phyloP scores from a whole-genome alignment of 1,140 invertebrate species.

The Drosophila repletoides region DNA sequence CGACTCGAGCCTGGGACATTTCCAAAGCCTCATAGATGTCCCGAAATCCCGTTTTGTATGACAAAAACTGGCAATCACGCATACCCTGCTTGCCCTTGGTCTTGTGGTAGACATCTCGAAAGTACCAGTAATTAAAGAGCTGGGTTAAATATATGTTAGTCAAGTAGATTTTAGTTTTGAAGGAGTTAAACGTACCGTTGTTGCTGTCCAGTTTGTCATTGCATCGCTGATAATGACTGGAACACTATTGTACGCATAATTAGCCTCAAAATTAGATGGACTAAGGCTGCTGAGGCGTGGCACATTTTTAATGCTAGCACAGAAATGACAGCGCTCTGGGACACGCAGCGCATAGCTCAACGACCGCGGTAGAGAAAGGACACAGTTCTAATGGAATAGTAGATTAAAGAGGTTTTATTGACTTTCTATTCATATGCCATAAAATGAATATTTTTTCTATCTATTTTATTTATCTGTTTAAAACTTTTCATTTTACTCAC shows the following conservation, averaged over 20 bases:
- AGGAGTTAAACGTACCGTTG: conserved; percentile 74
- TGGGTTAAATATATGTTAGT: conserved; percentile 22
- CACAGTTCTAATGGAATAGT: conserved; percentile 83
- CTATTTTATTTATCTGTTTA: not conserved
- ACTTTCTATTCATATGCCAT: not conserved
- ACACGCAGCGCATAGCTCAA: conserved; percentile 87
- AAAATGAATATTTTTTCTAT: no score
- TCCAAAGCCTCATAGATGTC: conserved; percentile 90
- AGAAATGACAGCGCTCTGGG: conserved; percentile 90
- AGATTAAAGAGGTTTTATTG: not conserved
- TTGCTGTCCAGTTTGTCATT: conserved; percentile 90
- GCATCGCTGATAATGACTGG: conserved; percentile 94
- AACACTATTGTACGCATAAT: conserved; percentile 89
- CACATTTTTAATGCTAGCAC: conserved; percentile 85
- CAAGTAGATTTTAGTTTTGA: not conserved
- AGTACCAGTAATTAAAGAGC: conserved; percentile 89
- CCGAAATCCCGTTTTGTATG: conserved; percentile 91
- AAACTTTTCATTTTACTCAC: conserved; percentile 14
- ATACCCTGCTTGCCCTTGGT: conserved; percentile 83
- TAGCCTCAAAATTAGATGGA: conserved; percentile 86
- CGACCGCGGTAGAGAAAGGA: conserved; percentile 84
- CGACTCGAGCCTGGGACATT: conserved; percentile 88
- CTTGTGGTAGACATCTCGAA: conserved; percentile 88
- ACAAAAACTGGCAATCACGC: conserved; percentile 93
- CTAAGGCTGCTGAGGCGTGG: conserved; percentile 86